phyloP scores from a whole-genome alignment of 2,888 invertebrate genomes.

The Dermolepida albohirtum region DNA sequence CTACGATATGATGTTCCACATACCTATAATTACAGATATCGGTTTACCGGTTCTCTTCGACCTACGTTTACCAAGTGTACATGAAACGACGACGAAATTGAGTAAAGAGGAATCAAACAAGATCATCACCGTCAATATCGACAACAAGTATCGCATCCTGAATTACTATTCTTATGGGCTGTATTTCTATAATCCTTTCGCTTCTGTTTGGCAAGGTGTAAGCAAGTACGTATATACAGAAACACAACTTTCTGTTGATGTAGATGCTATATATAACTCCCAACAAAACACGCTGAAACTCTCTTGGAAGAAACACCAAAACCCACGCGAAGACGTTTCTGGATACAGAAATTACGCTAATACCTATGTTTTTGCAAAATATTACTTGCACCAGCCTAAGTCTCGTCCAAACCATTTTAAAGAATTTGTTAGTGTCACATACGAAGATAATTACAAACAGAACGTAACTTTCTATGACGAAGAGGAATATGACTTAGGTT shows the following conservation, averaged over 20 bases:
- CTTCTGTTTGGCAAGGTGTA: conserved; percentile 64
- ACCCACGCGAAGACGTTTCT: conserved; percentile 51
- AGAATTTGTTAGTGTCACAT: conserved; percentile 56
- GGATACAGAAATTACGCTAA: conserved; percentile 58
- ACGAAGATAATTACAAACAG: conserved; percentile 45
- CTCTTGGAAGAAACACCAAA: conserved; percentile 54
- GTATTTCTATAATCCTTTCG: conserved; percentile 65
- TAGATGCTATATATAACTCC: conserved; percentile 54
- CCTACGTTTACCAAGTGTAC: conserved; percentile 55
- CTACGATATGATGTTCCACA: conserved; percentile 47
- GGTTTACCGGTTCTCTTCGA: conserved; percentile 61
- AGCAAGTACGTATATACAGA: conserved; percentile 57
- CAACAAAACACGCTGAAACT: conserved; percentile 57
- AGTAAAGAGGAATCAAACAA: conserved; percentile 52
- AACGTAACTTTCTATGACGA: conserved; percentile 55
- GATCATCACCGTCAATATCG: conserved; percentile 54
- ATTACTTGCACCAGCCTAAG: conserved; percentile 55
- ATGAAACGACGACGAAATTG: conserved; percentile 51
- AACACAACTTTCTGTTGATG: conserved; percentile 55
- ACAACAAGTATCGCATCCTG: conserved; percentile 55
- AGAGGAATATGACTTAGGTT: conserved; percentile 30
- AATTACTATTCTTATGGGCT: conserved; percentile 59
- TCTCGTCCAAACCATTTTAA: conserved; percentile 58
- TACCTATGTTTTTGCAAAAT: conserved; percentile 59
- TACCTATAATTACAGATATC: conserved; percentile 61